Evolutionary conservation across 2,113 vertebrate genomes (phyloP), one percentile per base, ranked within the genome.

Genomic region (Heterochromis multidens): DNA sequence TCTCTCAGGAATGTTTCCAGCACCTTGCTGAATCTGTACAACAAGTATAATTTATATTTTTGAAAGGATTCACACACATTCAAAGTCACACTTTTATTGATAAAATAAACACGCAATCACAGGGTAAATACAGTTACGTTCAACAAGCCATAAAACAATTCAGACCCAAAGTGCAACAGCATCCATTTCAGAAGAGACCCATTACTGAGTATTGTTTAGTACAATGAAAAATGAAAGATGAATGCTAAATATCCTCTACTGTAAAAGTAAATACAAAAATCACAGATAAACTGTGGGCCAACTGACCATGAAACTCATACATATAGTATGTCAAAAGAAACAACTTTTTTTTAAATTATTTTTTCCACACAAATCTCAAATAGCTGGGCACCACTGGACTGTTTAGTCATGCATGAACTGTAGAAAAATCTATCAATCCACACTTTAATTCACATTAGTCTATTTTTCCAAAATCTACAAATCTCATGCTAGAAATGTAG

Each of bases 91-190:
- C 61, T 74, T 95, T 94, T 92, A 94, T 95, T 93, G 88, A 87
- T 88, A 88, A 94, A 93, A 94, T 88, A 91, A 88, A 90, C 80
- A 74, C 65, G 79, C 77, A 89, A 89, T 90, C 65, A 80, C 29
- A 86, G 40, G 58, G 61, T 87, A 83, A 62, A 91, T 87, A 65
- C 65, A 31, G 17, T 74, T 35, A 85, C 27, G 77, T 81, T 82
- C 86, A 84, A 80, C 77, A 58, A 27, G 72, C 27, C 59, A 86
- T 65, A 77, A 87, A 91, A 87, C 78, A 77, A 81, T 79, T 84
- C 79, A 83, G 87, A 88, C 70, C 35, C 63, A 92, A 89, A 88
- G 90, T 88, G 88, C 86, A 90, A 49, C 79, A 74, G 58, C 43
- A 86, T 79, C 63, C 33, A 79, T 91, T 62, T 52, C 54, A 77